These are phyloP conservation scores for Neria commutata DNA, from an alignment of 2,888 invertebrate species.

Conservation along the genomic window DNA sequence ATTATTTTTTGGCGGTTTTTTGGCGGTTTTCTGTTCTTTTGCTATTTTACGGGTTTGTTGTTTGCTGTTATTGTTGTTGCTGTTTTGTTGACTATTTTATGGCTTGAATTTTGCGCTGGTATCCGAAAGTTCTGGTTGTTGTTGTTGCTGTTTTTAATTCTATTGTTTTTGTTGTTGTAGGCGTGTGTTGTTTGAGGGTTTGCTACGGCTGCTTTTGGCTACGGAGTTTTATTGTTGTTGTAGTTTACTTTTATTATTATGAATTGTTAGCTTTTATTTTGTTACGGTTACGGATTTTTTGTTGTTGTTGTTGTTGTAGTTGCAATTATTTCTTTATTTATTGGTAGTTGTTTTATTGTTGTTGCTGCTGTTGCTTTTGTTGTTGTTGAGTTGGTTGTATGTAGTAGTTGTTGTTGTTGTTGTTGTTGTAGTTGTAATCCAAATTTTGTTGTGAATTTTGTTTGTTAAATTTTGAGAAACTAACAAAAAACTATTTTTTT, in stretches of 20 bases:
- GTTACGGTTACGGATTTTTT: slow-evolving; percentile 23
- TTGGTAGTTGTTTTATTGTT: slow-evolving; percentile 1
- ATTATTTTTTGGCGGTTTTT: no score
- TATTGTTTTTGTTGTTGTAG: slow-evolving; percentile 37
- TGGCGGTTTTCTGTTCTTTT: slow-evolving; percentile 17
- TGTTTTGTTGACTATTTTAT: slow-evolving; percentile 13
- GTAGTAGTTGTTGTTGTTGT: slow-evolving; percentile 28
- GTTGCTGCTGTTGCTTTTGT: slow-evolving; percentile 8
- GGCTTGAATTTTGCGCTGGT: slow-evolving; percentile 2
- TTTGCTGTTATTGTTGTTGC: slow-evolving; percentile 15
- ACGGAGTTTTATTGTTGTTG: slow-evolving; percentile 19
- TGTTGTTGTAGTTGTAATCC: slow-evolving; percentile 52
- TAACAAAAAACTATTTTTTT: slow-evolving; percentile 56
- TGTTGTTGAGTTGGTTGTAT: slow-evolving; percentile 28
- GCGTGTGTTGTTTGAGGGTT: slow-evolving; percentile 23
- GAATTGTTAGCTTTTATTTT: slow-evolving; percentile 28
- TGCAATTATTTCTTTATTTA: slow-evolving; percentile 25
- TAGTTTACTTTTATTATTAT: slow-evolving; percentile 29
- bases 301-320: slow-evolving; percentile 15
- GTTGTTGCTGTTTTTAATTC: slow-evolving; percentile 20
- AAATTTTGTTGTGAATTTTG: slow-evolving; percentile 60
- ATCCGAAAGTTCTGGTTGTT: slow-evolving; percentile 27
- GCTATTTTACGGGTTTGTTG: slow-evolving; percentile 27
- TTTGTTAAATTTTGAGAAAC: slow-evolving; percentile 61
- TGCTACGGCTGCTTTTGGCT: slow-evolving; percentile 15